Base-by-base conservation (phyloP, 2,797 vertebrate genomes). In the Muscicapa comitata region DNA sequence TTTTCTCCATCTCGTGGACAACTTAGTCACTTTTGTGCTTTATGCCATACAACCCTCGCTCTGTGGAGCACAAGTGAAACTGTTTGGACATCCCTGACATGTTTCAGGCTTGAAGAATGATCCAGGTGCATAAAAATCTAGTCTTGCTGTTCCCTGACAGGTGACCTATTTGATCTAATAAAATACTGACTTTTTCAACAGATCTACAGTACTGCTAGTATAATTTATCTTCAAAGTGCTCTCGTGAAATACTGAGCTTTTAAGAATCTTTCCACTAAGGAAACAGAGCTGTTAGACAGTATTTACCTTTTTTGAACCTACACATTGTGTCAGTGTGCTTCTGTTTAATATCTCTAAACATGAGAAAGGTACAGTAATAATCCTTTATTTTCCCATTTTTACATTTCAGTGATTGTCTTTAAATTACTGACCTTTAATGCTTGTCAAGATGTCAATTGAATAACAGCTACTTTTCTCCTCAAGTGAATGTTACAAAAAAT, bases 41-140 rank as follows among this genome's bases (percentile, higher is more conserved):
- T 68, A 31, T 90, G 42, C 63, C 4, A 0, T 38, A 4, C 31
- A 19, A 40, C 20, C 1, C 0, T 63, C 2, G 5, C 33, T 71
- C 25, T 62, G 38, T 79, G 48, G 37, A 59, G 61, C 15, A 24
- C 57, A 53, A 0, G 14, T 74, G 53, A 37, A 51, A 33, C 28
- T 53, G 12, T 71, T 31, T 11, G 57, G 20, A 63, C 26, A 20
- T 53, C 23, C 4, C 31, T 63, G n/a, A 50, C 8, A 7, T 78
- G 17, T 48, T 83, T 92, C 28, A 37, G 62, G 7, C 57, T 55
- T 59, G 43, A 48, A 47, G 51, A 76, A 76, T 28, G 33, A 68
- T 54, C 13, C 51, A 21, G 19, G 28, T 54, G 20, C n/a, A 15
- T 75, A 58, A 85, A 82, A 75, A 85, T 17, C n/a, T 55, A 28